A percentile compares a stretch with the other conserved stretches of the same genome.
These are phyloP conservation scores for Meiosimyza platycephala DNA, from an alignment of 2,888 invertebrate genomes.

Conservation along the genomic window DNA sequence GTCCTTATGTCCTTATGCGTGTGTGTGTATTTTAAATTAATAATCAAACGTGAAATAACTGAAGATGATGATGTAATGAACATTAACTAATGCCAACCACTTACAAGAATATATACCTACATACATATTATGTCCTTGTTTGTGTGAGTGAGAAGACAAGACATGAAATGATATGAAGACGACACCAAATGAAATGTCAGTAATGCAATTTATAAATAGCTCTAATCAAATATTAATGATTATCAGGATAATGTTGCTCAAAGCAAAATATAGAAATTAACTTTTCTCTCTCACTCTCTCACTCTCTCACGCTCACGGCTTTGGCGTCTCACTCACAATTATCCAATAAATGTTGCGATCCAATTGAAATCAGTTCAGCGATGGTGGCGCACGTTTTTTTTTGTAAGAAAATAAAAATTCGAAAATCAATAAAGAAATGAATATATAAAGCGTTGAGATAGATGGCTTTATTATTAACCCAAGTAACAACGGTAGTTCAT, in stretches of 20 bases:
- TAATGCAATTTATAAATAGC: conserved; percentile 52
- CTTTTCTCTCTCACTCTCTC: no score
- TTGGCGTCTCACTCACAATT: no score
- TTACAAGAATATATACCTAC: not conserved
- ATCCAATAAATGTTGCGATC: no score
- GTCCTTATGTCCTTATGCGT: not conserved
- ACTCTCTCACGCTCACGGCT: no score
- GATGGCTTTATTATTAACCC: no score
- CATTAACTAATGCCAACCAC: conserved; percentile 16
- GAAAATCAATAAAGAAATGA: no score
- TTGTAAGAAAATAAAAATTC: no score
- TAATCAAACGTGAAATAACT: conserved; percentile 31
- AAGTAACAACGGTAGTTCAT: not conserved
- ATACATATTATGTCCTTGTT: not conserved
- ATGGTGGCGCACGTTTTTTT: no score
- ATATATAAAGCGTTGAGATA: no score
- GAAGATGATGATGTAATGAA: conserved; percentile 23
- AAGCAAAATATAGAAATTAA: not conserved
- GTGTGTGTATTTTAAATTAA: conserved; percentile 26
- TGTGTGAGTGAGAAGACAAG: not conserved
- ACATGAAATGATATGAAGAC: not conserved
- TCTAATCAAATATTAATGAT: conserved; percentile 35
- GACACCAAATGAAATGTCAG: conserved; percentile 34
- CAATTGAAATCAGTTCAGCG: no score
- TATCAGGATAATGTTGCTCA: conserved; percentile 35